Base-by-base conservation (phyloP, 2,888 invertebrate genomes). In the Uropetala carovei region DNA sequence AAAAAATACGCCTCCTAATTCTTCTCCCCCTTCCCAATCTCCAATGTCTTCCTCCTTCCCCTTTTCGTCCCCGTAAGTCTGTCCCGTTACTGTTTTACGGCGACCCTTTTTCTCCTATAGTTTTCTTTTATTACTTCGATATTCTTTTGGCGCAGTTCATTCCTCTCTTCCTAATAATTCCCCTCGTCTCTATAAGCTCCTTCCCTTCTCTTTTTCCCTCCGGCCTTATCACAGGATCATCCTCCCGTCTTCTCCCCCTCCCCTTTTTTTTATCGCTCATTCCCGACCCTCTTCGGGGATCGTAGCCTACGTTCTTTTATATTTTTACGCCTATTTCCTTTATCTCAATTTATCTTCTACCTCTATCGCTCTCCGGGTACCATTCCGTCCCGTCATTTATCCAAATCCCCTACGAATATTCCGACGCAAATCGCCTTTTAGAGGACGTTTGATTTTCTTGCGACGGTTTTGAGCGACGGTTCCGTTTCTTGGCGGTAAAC, bases 81-180 rank as follows among this genome's bases (percentile, higher is more conserved):
- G 22, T 68, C 68, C 68, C 68, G 68, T 68, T 68, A 68, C 18
- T 18, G 9, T 68, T 68, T 68, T 68, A 68, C 22, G 68, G n/a
- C 43, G 43, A 1, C 68, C 68, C 14, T 16, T 64, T n/a, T 64
- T n/a, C 68, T 68, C n/a, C 68, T 18, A 68, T 18, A 0, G 68
- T 18, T 18, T 22, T n/a, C 18, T n/a, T 68, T 68, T 68, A 68
- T 22, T 18, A 68, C 68, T 68, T 11, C 68, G 68, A 68, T 68
- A 68, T 68, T 68, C 68, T 68, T 68, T 68, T 18, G 18, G 68
- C n/a, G 64, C 64, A 64, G 14, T 68, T 68, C 68, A 68, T 68
- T 68, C 68, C 68, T 22, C 18, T 68, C 68, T 68, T 68, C 68
- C 68, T 68, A 18, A 68, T 68, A 18, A 68, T 68, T 68, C 18